phyloP scores from a whole-genome alignment of 2,888 invertebrate genomes.

The Tenthredo amoena region DNA sequence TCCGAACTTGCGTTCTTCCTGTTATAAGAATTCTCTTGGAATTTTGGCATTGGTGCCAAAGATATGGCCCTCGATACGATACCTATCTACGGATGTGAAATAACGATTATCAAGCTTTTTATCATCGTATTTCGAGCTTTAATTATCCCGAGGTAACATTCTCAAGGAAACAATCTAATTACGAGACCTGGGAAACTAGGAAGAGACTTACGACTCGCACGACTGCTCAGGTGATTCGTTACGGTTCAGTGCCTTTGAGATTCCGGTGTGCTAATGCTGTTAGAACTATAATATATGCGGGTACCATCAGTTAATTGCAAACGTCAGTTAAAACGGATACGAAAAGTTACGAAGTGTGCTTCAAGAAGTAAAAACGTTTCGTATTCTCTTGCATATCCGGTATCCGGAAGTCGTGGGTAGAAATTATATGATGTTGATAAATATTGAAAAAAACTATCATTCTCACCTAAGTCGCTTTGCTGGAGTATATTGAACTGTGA shows the following conservation, averaged over 20 bases:
- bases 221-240: conserved; percentile 9
- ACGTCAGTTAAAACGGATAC: neutral
- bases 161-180: neutral
- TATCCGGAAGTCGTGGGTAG: neutral
- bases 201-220: conserved; percentile 23
- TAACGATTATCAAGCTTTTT: neutral
- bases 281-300: neutral
- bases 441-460: neutral
- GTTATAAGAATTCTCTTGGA: neutral
- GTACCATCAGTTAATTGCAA: neutral
- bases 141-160: neutral
- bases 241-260: conserved; percentile 39
- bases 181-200: conserved; percentile 21
- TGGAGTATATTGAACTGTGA: neutral
- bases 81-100: neutral
- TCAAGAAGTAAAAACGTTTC: neutral
- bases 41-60: conserved; percentile 18
- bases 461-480: conserved; percentile 21
- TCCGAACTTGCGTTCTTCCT: neutral
- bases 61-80: neutral
- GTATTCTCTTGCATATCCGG: neutral
- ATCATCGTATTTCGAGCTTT: neutral
- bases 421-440: neutral
- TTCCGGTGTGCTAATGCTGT: conserved; percentile 33
- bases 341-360: neutral